These are phyloP conservation scores for Bhutanitis thaidina DNA, from an alignment of 2,888 invertebrate species.

Conservation along the genomic window DNA sequence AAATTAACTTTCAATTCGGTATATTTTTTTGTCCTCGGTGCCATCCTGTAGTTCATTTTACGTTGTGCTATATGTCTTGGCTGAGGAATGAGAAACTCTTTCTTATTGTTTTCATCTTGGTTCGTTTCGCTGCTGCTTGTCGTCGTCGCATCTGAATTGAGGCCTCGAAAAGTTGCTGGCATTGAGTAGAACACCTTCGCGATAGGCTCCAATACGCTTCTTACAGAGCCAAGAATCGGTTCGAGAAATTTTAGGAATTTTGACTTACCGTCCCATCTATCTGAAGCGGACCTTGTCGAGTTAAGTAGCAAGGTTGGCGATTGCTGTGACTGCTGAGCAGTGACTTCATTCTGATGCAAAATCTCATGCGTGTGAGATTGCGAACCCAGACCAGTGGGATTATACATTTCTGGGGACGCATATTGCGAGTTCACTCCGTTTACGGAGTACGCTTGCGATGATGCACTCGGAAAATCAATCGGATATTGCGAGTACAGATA, in stretches of 20 bases:
- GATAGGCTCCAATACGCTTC: slow-evolving; percentile 59
- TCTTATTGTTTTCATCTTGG: slow-evolving; percentile 44
- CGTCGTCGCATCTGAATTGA: slow-evolving; percentile 59
- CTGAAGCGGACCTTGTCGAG: slow-evolving; percentile 60
- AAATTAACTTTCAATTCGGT: slow-evolving; percentile 60
- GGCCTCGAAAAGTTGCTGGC: slow-evolving; percentile 65
- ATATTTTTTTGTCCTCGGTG: slow-evolving; percentile 60
- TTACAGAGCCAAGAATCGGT: slow-evolving; percentile 61
- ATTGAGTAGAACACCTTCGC: slow-evolving; percentile 65
- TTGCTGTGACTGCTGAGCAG: slow-evolving; percentile 77
- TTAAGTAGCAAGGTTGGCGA: slow-evolving; percentile 63
- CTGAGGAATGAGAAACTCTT: slow-evolving; percentile 62
- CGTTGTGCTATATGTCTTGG: slow-evolving; percentile 68
- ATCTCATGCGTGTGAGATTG: slow-evolving; percentile 64
- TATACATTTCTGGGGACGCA: slow-evolving; percentile 71
- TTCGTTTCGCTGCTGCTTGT: slow-evolving; percentile 48
- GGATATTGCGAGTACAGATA: slow-evolving; percentile 77
- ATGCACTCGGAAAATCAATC: slow-evolving; percentile 76
- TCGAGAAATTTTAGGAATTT: slow-evolving; percentile 68
- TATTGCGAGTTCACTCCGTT: slow-evolving; percentile 73
- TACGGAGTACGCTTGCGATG: slow-evolving; percentile 77
- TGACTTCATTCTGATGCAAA: slow-evolving; percentile 65
- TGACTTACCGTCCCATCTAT: slow-evolving; percentile 78
- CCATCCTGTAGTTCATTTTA: slow-evolving; percentile 55
- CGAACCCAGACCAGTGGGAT: slow-evolving; percentile 60